These are phyloP conservation scores for Heliconius eleuchia DNA, from an alignment of 1,140 invertebrate genomes.

Conservation along the genomic window DNA sequence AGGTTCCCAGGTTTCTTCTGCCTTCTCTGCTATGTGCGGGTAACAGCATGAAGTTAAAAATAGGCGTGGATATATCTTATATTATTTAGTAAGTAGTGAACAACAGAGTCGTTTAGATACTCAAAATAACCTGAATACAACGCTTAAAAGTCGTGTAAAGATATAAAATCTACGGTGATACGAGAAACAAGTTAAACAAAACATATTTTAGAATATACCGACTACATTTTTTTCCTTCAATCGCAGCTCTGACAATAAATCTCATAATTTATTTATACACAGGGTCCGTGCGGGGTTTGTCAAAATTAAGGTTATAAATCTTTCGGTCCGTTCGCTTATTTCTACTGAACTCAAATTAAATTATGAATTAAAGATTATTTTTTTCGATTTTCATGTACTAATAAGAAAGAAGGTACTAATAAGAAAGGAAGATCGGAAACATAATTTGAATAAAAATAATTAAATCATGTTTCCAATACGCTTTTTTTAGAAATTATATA, in stretches of 20 bases:
- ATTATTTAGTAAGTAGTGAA: too few species aligned
- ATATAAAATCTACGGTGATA: background rate
- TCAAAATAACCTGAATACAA: too few species aligned
- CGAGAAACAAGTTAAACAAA: background rate
- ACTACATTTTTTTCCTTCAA: slow-evolving; percentile 45
- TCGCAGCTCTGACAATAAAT: slow-evolving; percentile 48
- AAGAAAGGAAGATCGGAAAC: background rate
- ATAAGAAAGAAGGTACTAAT: background rate
- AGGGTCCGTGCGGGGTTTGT: slow-evolving; percentile 47
- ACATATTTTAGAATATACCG: background rate
- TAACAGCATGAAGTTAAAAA: too few species aligned
- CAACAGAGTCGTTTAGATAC: too few species aligned
- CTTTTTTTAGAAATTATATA: too few species aligned
- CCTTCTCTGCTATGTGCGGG: too few species aligned
- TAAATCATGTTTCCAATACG: background rate
- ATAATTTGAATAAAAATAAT: too few species aligned
- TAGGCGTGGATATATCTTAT: too few species aligned
- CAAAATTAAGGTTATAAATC: slow-evolving; percentile 53
- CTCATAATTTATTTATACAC: slow-evolving; percentile 52
- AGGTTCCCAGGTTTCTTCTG: too few species aligned
- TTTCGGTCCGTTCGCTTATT: slow-evolving; percentile 31
- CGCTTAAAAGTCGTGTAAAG: background rate
- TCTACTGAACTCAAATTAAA: slow-evolving; percentile 42
- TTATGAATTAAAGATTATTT: slow-evolving; percentile 42
- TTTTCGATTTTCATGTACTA: slow-evolving; percentile 18